Percentiles rank a stretch among this genome's conserved stretches.
Conservation (phyloP, 2,113 vertebrate genomes). For the Calyptommatus sinebrachiatus region DNA sequence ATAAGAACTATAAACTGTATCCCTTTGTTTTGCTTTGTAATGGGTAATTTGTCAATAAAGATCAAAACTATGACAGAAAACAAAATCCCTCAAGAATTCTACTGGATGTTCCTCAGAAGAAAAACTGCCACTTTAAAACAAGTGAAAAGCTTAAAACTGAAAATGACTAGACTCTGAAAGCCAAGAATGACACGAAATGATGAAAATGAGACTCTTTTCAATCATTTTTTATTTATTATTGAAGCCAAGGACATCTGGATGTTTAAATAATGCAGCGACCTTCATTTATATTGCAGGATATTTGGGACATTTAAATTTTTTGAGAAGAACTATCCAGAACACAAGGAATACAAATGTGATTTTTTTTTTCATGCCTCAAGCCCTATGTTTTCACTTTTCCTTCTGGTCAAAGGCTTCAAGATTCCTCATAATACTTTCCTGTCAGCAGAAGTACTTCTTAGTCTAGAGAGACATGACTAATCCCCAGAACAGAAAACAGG, state of each 20-base stretch:
- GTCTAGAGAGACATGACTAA: conserved; percentile 38
- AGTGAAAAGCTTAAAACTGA: too few species aligned
- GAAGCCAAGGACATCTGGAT: conserved; percentile 1
- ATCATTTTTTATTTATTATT: background rate
- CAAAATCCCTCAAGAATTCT: background rate
- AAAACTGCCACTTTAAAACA: background rate
- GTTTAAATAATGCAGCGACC: conserved; percentile 16
- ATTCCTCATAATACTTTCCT: conserved; percentile 16
- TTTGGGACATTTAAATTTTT: conserved; percentile 31
- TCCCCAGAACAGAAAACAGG: conserved; percentile 51
- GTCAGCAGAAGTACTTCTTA: conserved; percentile 16
- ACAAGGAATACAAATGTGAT: conserved; percentile 28
- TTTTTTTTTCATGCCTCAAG: conserved; percentile 34
- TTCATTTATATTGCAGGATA: conserved; percentile 1
- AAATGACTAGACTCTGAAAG: background rate
- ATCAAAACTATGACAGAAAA: background rate
- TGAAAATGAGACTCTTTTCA: background rate
- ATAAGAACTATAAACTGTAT: background rate
- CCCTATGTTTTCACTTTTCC: conserved; percentile 47
- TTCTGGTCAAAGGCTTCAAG: conserved; percentile 26
- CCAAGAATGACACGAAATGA: background rate
- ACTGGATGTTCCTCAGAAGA: background rate
- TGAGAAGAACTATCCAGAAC: conserved; percentile 25
- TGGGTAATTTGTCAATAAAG: background rate
- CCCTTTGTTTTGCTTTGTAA: too few species aligned